Evolutionary conservation across 2,113 vertebrate species (phyloP), one percentile per base, ranked within the genome.

Genomic region (Albula goreensis): DNA sequence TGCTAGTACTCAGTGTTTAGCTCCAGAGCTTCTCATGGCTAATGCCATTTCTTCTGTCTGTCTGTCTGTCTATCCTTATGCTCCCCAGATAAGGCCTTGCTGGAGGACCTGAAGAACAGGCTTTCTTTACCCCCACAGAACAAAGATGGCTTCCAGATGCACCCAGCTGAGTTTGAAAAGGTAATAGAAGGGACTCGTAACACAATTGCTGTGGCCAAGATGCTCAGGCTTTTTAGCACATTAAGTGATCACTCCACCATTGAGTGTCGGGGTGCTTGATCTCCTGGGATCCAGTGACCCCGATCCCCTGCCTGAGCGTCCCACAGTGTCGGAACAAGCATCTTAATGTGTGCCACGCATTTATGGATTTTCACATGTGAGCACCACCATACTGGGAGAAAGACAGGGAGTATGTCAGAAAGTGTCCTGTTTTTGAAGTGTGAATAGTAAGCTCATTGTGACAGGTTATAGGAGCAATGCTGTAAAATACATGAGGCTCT

Each of bases 141-240:
- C 56, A 5, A 57, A 31, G 52, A 52, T 83, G 86, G 84, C 89
- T 51, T 50, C 83, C 83, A 77, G 86, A 97, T 98, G 96, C 82
- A 92, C 87, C 95, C 97, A 85, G 91, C 96, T 82, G 86, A 94
- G 84, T 99, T 98, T 81, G 96, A 97, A 89, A 99, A 98, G 97
- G 98, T 98, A 91, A 77, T 15, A 53, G 81, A 25, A 83, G 83
- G 53, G 81, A n/a, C 13, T 19, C 19, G 50, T 77, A 60, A 86
- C 83, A 81, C 87, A 85, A 51, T 51, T 80, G 53, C 80, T 80
- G 86, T 83, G 87, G 57, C 48, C 50, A 48, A 51, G 84, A 56
- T 52, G 13, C 13, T 63, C 22, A 51, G 25, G 82, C 53, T 2
- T 17, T 41, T 50, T 11, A 56, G 53, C 17, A 41, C 48, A 51